phyloP scores from a whole-genome alignment of 2,113 vertebrate species.

The Origma solitaria region DNA sequence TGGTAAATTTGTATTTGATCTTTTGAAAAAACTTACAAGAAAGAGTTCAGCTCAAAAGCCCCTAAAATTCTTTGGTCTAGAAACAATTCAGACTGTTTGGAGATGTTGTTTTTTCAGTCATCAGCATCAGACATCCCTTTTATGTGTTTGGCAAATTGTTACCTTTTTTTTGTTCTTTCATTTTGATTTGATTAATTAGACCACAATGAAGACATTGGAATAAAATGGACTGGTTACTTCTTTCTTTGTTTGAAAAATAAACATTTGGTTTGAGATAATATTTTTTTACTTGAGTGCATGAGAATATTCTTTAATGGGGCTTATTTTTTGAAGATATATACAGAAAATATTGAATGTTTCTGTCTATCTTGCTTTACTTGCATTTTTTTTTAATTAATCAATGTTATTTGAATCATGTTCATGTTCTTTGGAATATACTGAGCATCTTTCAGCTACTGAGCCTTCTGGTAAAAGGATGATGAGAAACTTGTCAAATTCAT shows the following conservation, averaged over 20 bases:
- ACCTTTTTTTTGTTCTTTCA: neutral
- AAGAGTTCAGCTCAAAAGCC: constrained; percentile 13
- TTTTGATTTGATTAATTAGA: constrained; percentile 73
- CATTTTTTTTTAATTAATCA: neutral
- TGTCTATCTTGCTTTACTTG: neutral
- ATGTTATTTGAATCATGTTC: neutral
- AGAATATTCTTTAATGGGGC: constrained; percentile 36
- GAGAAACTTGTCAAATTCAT: neutral
- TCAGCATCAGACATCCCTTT: constrained; percentile 64
- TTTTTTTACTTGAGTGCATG: constrained; percentile 38
- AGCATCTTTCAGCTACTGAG: neutral
- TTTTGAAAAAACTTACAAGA: constrained; percentile 11
- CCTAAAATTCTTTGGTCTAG: neutral
- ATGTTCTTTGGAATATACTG: neutral
- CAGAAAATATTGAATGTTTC: neutral
- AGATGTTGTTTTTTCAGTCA: constrained; percentile 62
- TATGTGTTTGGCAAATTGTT: constrained; percentile 62
- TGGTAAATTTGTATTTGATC: constrained; percentile 3
- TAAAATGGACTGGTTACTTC: constrained; percentile 55
- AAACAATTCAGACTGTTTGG: constrained; percentile 17
- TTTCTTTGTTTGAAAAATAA: constrained; percentile 68
- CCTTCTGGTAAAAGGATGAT: neutral
- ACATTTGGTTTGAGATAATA: constrained; percentile 54
- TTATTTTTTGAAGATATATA: constrained; percentile 34
- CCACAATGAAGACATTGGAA: constrained; percentile 61